Conservation (phyloP, 1,140 invertebrate species). For the Diorhabda elongata region DNA sequence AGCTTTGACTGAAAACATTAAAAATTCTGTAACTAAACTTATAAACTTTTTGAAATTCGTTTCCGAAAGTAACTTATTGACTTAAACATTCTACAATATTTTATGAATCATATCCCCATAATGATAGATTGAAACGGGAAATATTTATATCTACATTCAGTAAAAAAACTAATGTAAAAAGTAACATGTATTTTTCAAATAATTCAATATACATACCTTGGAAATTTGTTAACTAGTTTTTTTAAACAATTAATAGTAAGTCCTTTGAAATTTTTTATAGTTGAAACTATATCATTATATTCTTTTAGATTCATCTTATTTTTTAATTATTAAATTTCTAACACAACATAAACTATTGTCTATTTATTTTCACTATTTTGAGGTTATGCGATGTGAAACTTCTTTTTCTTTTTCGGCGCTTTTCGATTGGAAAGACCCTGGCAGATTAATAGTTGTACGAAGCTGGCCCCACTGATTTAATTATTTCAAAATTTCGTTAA, state of each 20-base stretch:
- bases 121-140: neutral
- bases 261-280: neutral
- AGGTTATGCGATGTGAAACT: too few relatives aligned
- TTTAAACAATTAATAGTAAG: neutral
- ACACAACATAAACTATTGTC: too few relatives aligned
- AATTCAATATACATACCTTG: neutral
- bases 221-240: neutral
- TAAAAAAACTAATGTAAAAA: neutral
- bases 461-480: too few relatives aligned
- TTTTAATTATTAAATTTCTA: too few relatives aligned
- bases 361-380: too few relatives aligned
- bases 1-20: slow-evolving; percentile 43
- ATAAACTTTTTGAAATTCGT: slow-evolving; percentile 17
- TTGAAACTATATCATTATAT: neutral
- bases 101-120: neutral
- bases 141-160: neutral
- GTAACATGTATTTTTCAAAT: neutral
- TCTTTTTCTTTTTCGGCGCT: too few relatives aligned
- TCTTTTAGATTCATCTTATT: neutral
- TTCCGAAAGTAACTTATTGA: slow-evolving; percentile 11
- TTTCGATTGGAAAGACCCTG: too few relatives aligned
- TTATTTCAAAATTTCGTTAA: too few relatives aligned
- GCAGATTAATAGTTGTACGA: too few relatives aligned
- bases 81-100: neutral
- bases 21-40: slow-evolving; percentile 28